A percentile compares a stretch with the other conserved stretches of the same genome.
Conservation (phyloP, 2,113 vertebrate species). For the Calyptommatus sinebrachiatus region DNA sequence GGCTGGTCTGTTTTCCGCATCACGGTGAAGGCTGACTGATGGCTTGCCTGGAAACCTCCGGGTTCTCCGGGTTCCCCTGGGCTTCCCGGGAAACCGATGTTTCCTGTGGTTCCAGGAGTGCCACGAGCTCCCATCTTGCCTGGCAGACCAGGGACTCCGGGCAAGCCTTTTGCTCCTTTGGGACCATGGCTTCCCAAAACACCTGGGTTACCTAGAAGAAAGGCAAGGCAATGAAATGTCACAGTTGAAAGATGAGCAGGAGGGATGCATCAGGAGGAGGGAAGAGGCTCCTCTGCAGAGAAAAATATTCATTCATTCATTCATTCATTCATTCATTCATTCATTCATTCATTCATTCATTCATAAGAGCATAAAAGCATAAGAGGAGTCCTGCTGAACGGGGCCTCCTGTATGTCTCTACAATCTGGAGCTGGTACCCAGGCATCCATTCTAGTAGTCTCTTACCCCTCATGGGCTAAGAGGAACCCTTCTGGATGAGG, state of each 20-base stretch:
- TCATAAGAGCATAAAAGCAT: too few relatives aligned
- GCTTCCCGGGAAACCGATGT: not conserved
- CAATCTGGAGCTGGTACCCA: too few relatives aligned
- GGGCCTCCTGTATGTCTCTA: too few relatives aligned
- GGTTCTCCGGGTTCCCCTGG: constrained; percentile 53
- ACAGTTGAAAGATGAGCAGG: not conserved
- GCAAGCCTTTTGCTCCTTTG: constrained; percentile 71
- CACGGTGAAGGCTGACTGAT: constrained; percentile 78
- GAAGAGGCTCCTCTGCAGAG: too few relatives aligned
- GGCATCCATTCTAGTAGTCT: too few relatives aligned
- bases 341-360: too few relatives aligned
- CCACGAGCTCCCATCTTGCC: constrained; percentile 73
- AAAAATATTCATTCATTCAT: too few relatives aligned
- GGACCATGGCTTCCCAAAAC: constrained; percentile 36
- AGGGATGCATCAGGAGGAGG: not conserved
- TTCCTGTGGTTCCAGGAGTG: constrained; percentile 8
- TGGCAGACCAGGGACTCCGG: constrained; percentile 50
- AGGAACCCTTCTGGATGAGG: too few relatives aligned
- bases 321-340: too few relatives aligned
- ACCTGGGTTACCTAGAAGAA: constrained; percentile 65
- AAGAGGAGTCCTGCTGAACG: too few relatives aligned
- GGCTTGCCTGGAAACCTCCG: constrained; percentile 59
- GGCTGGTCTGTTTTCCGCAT: constrained; percentile 41
- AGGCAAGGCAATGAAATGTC: not conserved
- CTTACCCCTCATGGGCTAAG: too few relatives aligned